Conservation (phyloP, 2,888 invertebrate genomes). For the Mylabris sibirica region DNA sequence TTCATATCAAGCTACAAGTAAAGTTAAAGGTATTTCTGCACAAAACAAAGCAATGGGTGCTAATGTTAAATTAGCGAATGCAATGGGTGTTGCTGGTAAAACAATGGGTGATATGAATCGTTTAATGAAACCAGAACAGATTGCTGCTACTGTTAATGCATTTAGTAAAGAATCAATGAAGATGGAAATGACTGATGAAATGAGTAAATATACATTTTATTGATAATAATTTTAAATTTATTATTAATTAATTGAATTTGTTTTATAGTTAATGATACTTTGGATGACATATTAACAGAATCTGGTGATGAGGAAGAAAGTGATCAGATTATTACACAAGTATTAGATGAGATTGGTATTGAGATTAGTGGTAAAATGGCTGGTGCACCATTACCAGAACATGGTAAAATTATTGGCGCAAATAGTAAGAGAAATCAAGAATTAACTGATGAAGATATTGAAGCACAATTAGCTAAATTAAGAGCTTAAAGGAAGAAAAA, state of each 20-base stretch:
- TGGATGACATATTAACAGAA: slow-evolving; percentile 88
- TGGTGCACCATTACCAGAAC: slow-evolving; percentile 69
- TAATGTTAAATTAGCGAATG: slow-evolving; percentile 84
- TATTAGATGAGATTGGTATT: slow-evolving; percentile 96
- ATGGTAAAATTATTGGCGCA: slow-evolving; percentile 67
- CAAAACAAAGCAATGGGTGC: slow-evolving; percentile 92
- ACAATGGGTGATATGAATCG: slow-evolving; percentile 91
- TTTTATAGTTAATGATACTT: slow-evolving; percentile 80
- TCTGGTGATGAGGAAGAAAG: slow-evolving; percentile 91
- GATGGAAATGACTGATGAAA: slow-evolving; percentile 96
- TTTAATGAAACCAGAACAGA: slow-evolving; percentile 83
- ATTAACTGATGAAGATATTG: slow-evolving; percentile 74
- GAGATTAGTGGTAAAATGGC: slow-evolving; percentile 89
- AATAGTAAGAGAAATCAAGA: slow-evolving; percentile 59
- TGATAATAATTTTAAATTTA: not conserved
- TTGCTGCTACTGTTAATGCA: slow-evolving; percentile 82
- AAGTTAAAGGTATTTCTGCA: slow-evolving; percentile 78
- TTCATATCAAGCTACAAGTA: slow-evolving; percentile 82
- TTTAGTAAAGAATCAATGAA: slow-evolving; percentile 85
- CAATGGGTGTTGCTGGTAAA: slow-evolving; percentile 88
- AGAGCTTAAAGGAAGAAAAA: slow-evolving; percentile 42
- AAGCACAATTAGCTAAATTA: slow-evolving; percentile 72
- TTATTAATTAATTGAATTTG: slow-evolving; percentile 34
- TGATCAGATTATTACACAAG: slow-evolving; percentile 86
- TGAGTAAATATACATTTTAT: slow-evolving; percentile 70